Evolutionary conservation across 2,797 vertebrate genomes (phyloP).

Genomic region (Rhinatrema bivittatum): DNA sequence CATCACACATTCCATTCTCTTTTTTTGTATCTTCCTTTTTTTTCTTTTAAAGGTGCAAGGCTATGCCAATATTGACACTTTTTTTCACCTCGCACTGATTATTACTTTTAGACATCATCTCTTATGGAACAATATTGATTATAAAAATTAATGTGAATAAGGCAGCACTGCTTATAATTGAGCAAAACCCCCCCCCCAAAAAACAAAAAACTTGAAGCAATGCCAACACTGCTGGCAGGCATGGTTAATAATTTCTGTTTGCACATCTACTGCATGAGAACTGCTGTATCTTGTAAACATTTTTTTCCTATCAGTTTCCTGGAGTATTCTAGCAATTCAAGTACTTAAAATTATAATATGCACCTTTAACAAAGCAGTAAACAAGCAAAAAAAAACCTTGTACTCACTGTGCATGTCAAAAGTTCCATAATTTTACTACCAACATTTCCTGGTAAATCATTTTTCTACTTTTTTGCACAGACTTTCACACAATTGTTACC

Average conservation of each 20-base stretch:
- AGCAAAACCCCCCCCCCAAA: too few species aligned
- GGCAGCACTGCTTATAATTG: constrained; percentile 21
- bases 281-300: constrained; percentile 25
- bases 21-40: constrained; percentile 11
- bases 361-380: constrained; percentile 26
- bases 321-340: constrained; percentile 23
- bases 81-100: constrained; percentile 22
- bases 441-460: too few species aligned
- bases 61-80: constrained; percentile 27
- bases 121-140: too few species aligned
- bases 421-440: too few species aligned
- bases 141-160: constrained; percentile 10
- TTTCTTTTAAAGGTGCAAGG: constrained; percentile 31
- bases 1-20: constrained; percentile 37
- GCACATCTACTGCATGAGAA: constrained; percentile 19
- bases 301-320: constrained; percentile 27
- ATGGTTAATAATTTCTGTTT: constrained; percentile 8
- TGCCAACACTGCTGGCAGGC: constrained; percentile 22
- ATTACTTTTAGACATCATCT: too few species aligned
- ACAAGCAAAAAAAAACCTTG: constrained; percentile 23
- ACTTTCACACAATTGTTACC: too few species aligned
- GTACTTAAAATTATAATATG: constrained; percentile 25
- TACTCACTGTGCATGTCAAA: constrained; percentile 15
- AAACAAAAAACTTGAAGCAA: constrained; percentile 24
- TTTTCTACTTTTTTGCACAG: too few species aligned